phyloP scores from a whole-genome alignment of 1,140 invertebrate genomes.

The Eubasilissa regina region DNA sequence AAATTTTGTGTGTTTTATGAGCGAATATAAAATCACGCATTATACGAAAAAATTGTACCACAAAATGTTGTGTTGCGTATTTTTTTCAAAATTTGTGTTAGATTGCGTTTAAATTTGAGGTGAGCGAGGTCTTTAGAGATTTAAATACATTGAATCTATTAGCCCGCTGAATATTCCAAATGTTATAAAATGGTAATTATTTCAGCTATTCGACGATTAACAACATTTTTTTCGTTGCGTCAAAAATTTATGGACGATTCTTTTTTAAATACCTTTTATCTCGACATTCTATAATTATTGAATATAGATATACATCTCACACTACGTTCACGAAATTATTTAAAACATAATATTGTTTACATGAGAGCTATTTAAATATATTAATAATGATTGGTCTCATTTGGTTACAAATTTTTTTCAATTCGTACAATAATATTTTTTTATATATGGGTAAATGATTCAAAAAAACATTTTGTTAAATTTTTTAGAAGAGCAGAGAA shows the following conservation, averaged over 20 bases:
- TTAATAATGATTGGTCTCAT: slow-evolving; percentile 18
- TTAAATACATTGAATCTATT: not conserved
- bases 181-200: slow-evolving; percentile 27
- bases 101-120: too few relatives aligned
- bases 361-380: slow-evolving; percentile 32
- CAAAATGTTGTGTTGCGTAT: too few relatives aligned
- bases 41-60: too few relatives aligned
- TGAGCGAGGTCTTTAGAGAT: too few relatives aligned
- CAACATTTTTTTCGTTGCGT: not conserved
- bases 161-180: not conserved
- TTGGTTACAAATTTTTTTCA: slow-evolving; percentile 31
- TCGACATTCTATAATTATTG: slow-evolving; percentile 3
- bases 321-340: slow-evolving; percentile 10
- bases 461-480: too few relatives aligned
- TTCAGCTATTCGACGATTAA: not conserved
- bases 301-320: slow-evolving; percentile 8
- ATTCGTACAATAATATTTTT: not conserved
- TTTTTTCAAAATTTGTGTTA: too few relatives aligned
- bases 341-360: slow-evolving; percentile 26
- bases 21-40: too few relatives aligned
- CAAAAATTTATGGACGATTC: not conserved
- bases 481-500: too few relatives aligned
- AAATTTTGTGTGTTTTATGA: too few relatives aligned
- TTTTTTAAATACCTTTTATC: not conserved
- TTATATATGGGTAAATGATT: too few relatives aligned